phyloP scores from a whole-genome alignment of 1,140 invertebrate species.

The Charaxes varanes region DNA sequence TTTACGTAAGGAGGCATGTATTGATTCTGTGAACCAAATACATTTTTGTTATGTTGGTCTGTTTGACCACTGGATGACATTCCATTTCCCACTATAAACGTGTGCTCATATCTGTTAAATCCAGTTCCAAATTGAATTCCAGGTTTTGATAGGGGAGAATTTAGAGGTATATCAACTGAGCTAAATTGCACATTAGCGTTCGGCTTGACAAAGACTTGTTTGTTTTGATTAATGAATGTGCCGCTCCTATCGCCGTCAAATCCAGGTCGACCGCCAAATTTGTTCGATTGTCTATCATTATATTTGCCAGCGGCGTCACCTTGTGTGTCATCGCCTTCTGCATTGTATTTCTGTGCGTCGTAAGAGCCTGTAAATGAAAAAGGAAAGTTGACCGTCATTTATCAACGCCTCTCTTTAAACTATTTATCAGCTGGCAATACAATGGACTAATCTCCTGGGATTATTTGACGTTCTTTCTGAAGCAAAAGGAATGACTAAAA shows the following conservation, averaged over 20 bases:
- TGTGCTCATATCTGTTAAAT: background rate
- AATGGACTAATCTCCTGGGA: too few species aligned
- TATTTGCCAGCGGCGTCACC: slow-evolving; percentile 29
- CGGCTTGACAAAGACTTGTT: slow-evolving; percentile 25
- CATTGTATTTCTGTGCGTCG: slow-evolving; percentile 61
- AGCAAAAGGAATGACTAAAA: too few species aligned
- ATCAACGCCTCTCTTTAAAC: slow-evolving; percentile 41
- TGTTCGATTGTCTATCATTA: slow-evolving; percentile 32
- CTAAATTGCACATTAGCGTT: slow-evolving; percentile 22
- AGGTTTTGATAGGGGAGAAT: slow-evolving; percentile 1
- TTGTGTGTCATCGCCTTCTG: slow-evolving; percentile 47
- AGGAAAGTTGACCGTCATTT: slow-evolving; percentile 62
- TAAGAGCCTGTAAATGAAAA: slow-evolving; percentile 69
- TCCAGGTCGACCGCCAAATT: slow-evolving; percentile 34
- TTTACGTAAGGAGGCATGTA: slow-evolving; percentile 23
- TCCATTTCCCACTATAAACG: slow-evolving; percentile 2
- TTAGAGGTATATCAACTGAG: slow-evolving; percentile 1
- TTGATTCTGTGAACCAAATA: slow-evolving; percentile 22
- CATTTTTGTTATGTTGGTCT: background rate
- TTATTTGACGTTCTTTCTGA: too few species aligned
- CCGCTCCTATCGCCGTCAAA: slow-evolving; percentile 25
- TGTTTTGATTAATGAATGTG: slow-evolving; percentile 41
- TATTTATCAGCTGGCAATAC: slow-evolving; percentile 39
- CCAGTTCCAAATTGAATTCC: slow-evolving; percentile 3
- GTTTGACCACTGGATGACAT: slow-evolving; percentile 6